Conservation (phyloP, 2,797 vertebrate genomes). For the Paguma larvata region DNA sequence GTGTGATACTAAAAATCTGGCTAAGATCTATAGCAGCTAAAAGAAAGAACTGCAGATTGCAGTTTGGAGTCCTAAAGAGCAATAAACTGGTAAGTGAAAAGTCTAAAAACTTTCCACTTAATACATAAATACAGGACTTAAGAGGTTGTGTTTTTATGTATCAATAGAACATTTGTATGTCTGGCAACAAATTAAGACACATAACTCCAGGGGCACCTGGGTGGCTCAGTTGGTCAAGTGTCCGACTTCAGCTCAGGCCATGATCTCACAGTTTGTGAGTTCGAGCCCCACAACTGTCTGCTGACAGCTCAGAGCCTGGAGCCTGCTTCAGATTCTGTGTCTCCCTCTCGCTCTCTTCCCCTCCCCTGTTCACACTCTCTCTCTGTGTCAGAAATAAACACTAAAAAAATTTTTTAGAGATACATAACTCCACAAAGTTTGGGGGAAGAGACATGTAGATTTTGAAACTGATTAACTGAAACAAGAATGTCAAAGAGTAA, state of each 20-base stretch:
- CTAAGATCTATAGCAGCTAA: neutral
- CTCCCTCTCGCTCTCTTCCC: no score
- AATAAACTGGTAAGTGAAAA: neutral
- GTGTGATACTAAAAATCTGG: neutral
- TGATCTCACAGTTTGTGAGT: no score
- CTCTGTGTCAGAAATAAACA: no score
- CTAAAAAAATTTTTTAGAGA: neutral
- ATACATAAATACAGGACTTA: neutral
- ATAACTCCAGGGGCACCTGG: neutral
- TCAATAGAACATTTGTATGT: neutral
- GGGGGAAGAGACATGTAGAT: neutral
- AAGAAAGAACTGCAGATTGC: slow-evolving; percentile 23
- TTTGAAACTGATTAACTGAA: slow-evolving; percentile 39
- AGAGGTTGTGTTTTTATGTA: neutral
- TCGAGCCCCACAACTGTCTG: no score
- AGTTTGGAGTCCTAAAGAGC: neutral
- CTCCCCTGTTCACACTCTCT: no score
- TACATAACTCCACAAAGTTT: neutral
- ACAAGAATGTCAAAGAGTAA: slow-evolving; percentile 37
- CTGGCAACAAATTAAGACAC: neutral
- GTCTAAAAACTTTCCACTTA: neutral
- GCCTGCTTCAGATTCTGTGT: no score
- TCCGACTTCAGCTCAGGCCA: no score
- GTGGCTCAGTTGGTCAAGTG: no score
- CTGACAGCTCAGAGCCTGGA: no score